phyloP scores from a whole-genome alignment of 2,888 invertebrate genomes.

The Caenorhabditis sinica region DNA sequence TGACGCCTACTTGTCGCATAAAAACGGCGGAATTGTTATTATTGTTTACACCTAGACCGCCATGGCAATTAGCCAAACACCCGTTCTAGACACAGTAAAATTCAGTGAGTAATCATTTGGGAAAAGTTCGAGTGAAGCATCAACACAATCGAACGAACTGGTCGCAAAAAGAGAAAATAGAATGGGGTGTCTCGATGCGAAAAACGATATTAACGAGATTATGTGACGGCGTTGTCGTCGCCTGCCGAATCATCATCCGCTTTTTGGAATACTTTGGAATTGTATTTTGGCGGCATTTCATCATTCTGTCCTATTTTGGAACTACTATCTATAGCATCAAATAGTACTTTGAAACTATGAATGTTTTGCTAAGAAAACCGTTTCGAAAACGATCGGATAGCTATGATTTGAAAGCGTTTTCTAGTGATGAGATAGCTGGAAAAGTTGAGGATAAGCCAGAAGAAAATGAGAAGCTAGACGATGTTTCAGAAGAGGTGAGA shows the following conservation, averaged over 20 bases:
- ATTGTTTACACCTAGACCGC: background rate
- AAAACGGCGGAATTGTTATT: conserved; percentile 2
- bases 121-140: conserved; percentile 17
- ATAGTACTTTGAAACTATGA: conserved; percentile 19
- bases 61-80: conserved; percentile 36
- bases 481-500: conserved; percentile 9
- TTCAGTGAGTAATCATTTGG: conserved; percentile 47
- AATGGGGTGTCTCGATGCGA: conserved; percentile 37
- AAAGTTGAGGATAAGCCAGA: no score
- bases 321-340: background rate
- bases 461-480: background rate
- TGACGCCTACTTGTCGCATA: background rate
- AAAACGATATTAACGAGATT: conserved; percentile 66
- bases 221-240: conserved; percentile 33
- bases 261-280: conserved; percentile 36
- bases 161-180: conserved; percentile 13
- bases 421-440: no score
- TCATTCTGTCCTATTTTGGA: conserved; percentile 1
- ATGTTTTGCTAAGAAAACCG: conserved; percentile 51
- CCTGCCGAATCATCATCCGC: conserved; percentile 27
- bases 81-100: background rate
- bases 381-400: conserved; percentile 64
- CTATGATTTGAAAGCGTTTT: conserved; percentile 45
- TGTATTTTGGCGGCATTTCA: conserved; percentile 13
- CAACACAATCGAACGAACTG: conserved; percentile 35